Percentiles rank a stretch among this genome's conserved stretches.
Evolutionary conservation across 2,888 invertebrate genomes (phyloP).

Genomic region (Lepidocyrtoides sp.): DNA sequence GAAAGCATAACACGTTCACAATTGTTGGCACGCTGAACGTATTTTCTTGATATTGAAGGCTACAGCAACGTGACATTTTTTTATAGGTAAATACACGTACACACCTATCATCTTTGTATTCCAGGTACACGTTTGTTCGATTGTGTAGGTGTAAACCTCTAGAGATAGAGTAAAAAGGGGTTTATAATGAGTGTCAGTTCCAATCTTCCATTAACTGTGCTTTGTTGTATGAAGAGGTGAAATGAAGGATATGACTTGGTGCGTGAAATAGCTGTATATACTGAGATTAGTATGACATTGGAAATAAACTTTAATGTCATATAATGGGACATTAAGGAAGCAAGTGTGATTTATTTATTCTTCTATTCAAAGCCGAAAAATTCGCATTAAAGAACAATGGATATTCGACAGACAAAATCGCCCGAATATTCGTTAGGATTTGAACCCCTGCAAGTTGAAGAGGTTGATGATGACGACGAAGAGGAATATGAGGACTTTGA

Average conservation of each 20-base stretch:
- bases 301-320: too few species aligned
- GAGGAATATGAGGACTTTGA: constrained; percentile 53
- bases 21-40: background rate
- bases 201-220: background rate
- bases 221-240: background rate
- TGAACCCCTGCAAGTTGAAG: constrained; percentile 83
- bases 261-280: too few species aligned
- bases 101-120: too few species aligned
- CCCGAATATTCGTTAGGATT: constrained; percentile 79
- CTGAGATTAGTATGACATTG: too few species aligned
- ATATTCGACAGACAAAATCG: constrained; percentile 51
- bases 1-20: background rate
- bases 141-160: constrained; percentile 4
- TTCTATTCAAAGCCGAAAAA: background rate
- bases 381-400: constrained; percentile 9
- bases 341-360: background rate
- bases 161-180: background rate
- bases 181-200: background rate
- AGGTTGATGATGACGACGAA: constrained; percentile 65
- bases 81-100: background rate
- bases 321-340: too few species aligned
- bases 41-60: background rate
- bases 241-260: background rate
- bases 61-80: background rate
- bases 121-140: too few species aligned